Base-by-base conservation (phyloP, 2,113 vertebrate species). In the Cyprinus carpio region DNA sequence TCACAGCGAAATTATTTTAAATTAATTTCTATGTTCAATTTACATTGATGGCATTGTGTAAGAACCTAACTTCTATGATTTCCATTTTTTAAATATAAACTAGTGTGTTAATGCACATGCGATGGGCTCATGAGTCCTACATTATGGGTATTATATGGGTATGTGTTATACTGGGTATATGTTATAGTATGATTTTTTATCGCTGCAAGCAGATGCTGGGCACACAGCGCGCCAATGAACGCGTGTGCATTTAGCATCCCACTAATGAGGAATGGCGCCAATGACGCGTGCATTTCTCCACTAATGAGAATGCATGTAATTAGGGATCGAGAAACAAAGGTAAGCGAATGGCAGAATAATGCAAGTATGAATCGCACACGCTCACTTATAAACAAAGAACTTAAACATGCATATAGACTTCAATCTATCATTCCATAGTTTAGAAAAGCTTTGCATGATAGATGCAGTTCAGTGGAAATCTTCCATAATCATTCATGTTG, bases 301-400 rank as follows among this genome's bases (percentile, higher is more conserved):
- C 91, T 93, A 92, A 94, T 92, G 92, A 93, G 90, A 90, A 89
- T 75, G 81, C 71, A 51, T 51, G 43, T 90, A 91, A 92, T 92
- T 91, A 90, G 90, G 89, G 89, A 84, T 87, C 83, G 84, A 84
- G 58, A 81, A 88, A 84, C 65, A 75, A 67, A 7, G 40, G 40
- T 9, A 9, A 43, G 40, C 9, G 40, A 43, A 43, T 11, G 43
- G 80, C 88, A 72, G 84, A 90, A 89, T 88, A 75, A 84, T 69
- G 40, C 76, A 89, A 91, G 90, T 65, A 65, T 40, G 51, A 43
- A 72, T 46, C 34, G 31, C 56, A 31, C 2, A 3, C 11, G 11
- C 18, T 56, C 20, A 6, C 40, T 62, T 62, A 58, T 69, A 74
- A 7, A 23, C 27, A 67, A 86, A 16, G 13, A 16, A 13, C 65